These are phyloP conservation scores for Sceloporus undulatus DNA, from an alignment of 2,113 vertebrate genomes.

Conservation along the genomic window DNA sequence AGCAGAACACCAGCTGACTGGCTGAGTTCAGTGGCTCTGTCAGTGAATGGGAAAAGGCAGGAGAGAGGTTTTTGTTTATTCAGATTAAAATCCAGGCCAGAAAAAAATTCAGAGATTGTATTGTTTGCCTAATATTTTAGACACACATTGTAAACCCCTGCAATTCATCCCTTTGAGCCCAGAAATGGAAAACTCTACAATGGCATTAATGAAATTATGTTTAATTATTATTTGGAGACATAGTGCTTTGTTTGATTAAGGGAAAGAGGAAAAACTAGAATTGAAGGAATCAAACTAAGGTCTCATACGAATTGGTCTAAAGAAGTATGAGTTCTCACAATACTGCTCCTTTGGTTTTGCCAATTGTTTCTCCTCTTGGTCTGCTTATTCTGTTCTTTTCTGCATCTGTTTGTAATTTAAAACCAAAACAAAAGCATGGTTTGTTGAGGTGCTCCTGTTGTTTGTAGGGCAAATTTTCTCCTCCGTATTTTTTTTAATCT, in stretches of 20 bases:
- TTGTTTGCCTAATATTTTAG: not conserved
- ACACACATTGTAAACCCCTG: not conserved
- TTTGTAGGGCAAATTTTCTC: too few relatives aligned
- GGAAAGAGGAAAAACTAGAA: not conserved
- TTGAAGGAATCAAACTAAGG: not conserved
- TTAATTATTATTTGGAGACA: not conserved
- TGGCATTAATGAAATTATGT: not conserved
- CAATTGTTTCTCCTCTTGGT: too few relatives aligned
- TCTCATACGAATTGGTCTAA: too few relatives aligned
- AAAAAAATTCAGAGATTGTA: not conserved
- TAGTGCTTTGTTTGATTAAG: conserved; percentile 9
- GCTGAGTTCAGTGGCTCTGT: not conserved
- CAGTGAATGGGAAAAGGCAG: not conserved
- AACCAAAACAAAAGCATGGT: too few relatives aligned
- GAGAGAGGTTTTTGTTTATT: not conserved
- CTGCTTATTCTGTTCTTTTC: too few relatives aligned
- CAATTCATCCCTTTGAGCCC: not conserved
- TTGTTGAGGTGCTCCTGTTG: too few relatives aligned
- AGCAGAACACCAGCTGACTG: not conserved
- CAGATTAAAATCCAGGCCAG: not conserved
- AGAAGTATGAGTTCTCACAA: too few relatives aligned
- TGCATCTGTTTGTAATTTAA: too few relatives aligned
- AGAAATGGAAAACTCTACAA: not conserved
- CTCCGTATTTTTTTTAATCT: too few relatives aligned
- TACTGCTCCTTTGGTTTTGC: too few relatives aligned